These are phyloP conservation scores for Drosophila micromelanica DNA, from an alignment of 1,140 invertebrate species.

Conservation along the genomic window DNA sequence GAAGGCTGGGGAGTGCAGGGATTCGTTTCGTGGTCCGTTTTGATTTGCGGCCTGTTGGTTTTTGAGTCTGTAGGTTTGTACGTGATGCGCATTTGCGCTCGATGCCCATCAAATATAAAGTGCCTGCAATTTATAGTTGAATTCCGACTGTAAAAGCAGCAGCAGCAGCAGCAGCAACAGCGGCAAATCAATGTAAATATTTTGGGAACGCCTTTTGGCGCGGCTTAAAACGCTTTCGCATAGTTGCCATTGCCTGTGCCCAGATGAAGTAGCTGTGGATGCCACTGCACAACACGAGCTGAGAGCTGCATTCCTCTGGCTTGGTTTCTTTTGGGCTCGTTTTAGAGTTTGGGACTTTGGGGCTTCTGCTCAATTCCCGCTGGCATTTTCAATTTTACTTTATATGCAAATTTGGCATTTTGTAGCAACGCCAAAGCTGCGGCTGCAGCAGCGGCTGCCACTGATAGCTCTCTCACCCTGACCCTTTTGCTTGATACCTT, in stretches of 20 bases:
- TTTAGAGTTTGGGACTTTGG: slow-evolving; percentile 31
- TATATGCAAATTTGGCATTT: slow-evolving; percentile 82
- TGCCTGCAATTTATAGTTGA: slow-evolving; percentile 79
- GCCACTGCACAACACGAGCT: slow-evolving; percentile 41
- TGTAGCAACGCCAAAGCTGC: slow-evolving; percentile 54
- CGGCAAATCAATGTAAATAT: slow-evolving; percentile 79
- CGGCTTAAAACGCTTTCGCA: slow-evolving; percentile 52
- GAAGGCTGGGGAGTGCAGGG: neutral
- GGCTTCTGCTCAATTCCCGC: slow-evolving; percentile 50
- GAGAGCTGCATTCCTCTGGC: slow-evolving; percentile 66
- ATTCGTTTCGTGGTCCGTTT: slow-evolving; percentile 37
- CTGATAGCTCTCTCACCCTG: slow-evolving; percentile 60
- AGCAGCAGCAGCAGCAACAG: slow-evolving; percentile 19
- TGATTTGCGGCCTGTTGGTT: slow-evolving; percentile 76
- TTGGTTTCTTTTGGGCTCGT: slow-evolving; percentile 42
- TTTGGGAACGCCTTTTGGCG: slow-evolving; percentile 51
- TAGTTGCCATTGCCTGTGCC: slow-evolving; percentile 17
- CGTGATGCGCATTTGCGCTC: slow-evolving; percentile 76
- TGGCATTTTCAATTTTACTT: slow-evolving; percentile 82
- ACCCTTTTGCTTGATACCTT: slow-evolving; percentile 9
- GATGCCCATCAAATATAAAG: slow-evolving; percentile 75
- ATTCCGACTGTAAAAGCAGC: slow-evolving; percentile 42
- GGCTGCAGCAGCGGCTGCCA: slow-evolving; percentile 47
- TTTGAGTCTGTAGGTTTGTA: slow-evolving; percentile 57
- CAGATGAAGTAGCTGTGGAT: slow-evolving; percentile 38